Base-by-base conservation (phyloP, 1,140 invertebrate genomes). In the Archivesica marissinica region DNA sequence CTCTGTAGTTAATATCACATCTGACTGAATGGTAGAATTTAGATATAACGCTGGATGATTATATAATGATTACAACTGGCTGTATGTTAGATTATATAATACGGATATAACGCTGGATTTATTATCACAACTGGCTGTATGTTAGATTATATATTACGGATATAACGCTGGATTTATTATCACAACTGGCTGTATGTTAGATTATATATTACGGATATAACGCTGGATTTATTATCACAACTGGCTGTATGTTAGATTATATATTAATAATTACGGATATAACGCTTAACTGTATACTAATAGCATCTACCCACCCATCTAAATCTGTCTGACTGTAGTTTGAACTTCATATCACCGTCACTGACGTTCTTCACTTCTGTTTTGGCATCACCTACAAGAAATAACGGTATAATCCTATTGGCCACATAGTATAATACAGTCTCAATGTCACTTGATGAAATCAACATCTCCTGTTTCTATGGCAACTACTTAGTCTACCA, bases 311-410 rank as follows among this genome's bases (percentile, higher is more conserved):
- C 9, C 44, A 78, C 76, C 76, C 76, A 78, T 78, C 76, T 41
- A 41, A 78, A 64, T 41, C 76, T 78, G 15, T 78, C 56, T 78
- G 76, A 59, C 39, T 64, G 56, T 20, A 78, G 23, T 13, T 41
- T 44, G 39, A 44, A 64, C 23, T 20, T 33, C 0, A 23, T 2
- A 64, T 47, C 56, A 28, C 4, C 44, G 13, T 75, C 41, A 25
- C 41, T 20, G 9, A 9, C 28, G n/a, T 11, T 33, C 9, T 75
- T 17, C 52, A 25, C 38, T 41, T 20, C 28, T 44, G 38, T 17
- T 44, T 39, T 72, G 33, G 20, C 23, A 13, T 72, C 38, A 15
- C 17, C 11, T 33, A 72, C 25, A 20, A 9, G 28, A 23, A 41
- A 33, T 20, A 13, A 33, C 17, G 28, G 7, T 9, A 28, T 11